Evolutionary conservation across 2,797 vertebrate species (phyloP), one percentile per base, ranked within the genome.

Genomic region (Acipenser transmontanus): DNA sequence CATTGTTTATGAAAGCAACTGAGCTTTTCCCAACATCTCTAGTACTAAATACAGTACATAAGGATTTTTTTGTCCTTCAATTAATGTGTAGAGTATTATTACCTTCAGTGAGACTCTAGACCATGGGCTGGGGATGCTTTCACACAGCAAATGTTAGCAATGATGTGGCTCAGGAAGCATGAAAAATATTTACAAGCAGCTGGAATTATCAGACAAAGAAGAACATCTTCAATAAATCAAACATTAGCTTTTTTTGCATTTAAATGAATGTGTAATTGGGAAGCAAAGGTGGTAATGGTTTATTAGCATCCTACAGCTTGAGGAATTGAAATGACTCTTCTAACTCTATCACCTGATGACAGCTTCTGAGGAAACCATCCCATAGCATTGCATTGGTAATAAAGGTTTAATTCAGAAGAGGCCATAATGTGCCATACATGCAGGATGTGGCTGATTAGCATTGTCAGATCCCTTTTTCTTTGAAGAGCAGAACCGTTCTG

Each of bases 381-480:
- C 14, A 57, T 7, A n/a, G 6, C 6, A 11, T 57, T 13, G 54
- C 12, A n/a, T 77, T 77, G 67, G 12, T 72, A 77, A 72, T 68
- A 74, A 68, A 78, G 70, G 0, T 1, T 70, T 66, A 17, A 66
- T 69, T 50, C 66, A 64, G 76, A 14, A 13, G 67, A 70, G 56
- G 64, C 50, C 34, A 20, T 0, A 0, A 54, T 69, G 49, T 20
- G 50, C 12, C 0, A 14, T 67, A 17, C 73, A 64, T 71, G 67
- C 72, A 80, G 69, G 70, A 69, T 57, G 71, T 64, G 47, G 48
- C 60, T 83, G 74, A 79, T 81, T 81, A 72, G 63, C 71, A 69
- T 64, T 59, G 54, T 75, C 66, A 74, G 13, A 63, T 69, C 47
- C 78, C 59, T 68, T 70, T 75, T 71, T 50, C 73, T 71, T 66